phyloP scores from a whole-genome alignment of 2,797 vertebrate genomes.

The Adelosebastes latens region DNA sequence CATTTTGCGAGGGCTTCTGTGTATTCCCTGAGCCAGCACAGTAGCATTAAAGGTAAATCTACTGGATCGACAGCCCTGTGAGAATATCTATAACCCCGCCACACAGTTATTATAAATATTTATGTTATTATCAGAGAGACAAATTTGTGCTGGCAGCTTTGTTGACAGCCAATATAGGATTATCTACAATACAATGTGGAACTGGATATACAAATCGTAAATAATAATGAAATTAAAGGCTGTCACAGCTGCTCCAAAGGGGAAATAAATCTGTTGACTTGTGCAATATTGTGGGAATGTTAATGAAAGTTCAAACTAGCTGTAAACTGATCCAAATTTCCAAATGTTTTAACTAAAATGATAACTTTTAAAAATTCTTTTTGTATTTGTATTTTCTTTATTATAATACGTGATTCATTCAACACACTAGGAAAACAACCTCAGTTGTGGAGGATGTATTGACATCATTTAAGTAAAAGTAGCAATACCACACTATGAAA shows the following conservation, averaged over 20 bases:
- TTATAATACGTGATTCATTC: background rate
- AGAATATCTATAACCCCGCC: constrained; percentile 40
- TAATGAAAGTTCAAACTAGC: background rate
- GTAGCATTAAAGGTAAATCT: constrained; percentile 79
- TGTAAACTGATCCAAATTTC: background rate
- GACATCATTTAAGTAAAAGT: background rate
- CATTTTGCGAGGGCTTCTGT: constrained; percentile 73
- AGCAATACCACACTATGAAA: background rate
- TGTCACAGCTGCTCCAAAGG: background rate
- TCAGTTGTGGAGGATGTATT: background rate
- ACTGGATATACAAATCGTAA: constrained; percentile 24
- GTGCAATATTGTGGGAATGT: background rate
- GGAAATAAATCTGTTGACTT: constrained; percentile 13
- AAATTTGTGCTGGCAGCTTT: constrained; percentile 35
- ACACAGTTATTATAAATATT: constrained; percentile 45
- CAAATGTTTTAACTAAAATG: background rate
- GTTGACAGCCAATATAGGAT: constrained; percentile 33
- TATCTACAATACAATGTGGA: constrained; percentile 6
- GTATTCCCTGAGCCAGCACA: constrained; percentile 72
- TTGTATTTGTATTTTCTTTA: background rate
- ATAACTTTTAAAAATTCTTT: background rate
- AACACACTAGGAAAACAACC: background rate
- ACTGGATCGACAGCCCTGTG: constrained; percentile 48
- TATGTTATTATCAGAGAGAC: constrained; percentile 40
- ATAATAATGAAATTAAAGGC: constrained; percentile 7